Base-by-base conservation (phyloP, 2,113 vertebrate genomes). In the Spilogale gracilis region DNA sequence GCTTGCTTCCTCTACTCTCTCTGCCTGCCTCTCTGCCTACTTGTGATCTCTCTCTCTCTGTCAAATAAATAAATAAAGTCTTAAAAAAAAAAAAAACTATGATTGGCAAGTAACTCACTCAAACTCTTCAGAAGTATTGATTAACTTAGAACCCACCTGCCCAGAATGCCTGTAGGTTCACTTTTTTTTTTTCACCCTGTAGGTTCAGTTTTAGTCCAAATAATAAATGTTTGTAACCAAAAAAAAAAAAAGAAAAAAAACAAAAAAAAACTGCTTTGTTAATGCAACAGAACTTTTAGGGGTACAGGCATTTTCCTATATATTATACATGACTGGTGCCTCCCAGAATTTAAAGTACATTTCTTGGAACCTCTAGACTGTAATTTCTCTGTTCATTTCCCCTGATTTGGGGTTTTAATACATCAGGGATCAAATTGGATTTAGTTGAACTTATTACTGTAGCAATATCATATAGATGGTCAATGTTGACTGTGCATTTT, bases 151-250 rank as follows among this genome's bases (percentile, higher is more conserved):
- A 45, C 3, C 14, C 23, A 20, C 23, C 43, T 88, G 3, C 10
- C 4, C 16, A 81, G 20, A 80, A 85, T 76, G 30, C 13, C 63
- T 74, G 0, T 14, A 48, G 32, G 38, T 92, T 96, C 81, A 94
- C 3, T 94, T 94, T 83, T 93, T 11, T 54, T 54, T 54, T 54
- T 21, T 60, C 9, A 74, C 38, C 38, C 38, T 38, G 0, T 18
- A 48, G 32, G 27, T 92, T 96, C 78, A 94, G 7, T 94, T 91
- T 84, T 94, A 83, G 73, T 67, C 18, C 23, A 92, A 56, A 80
- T 67, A 86, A 79, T 45, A 14, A 74, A 96, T 21, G 2, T 45
- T 94, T 74, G 2, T 63, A 95, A 88, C 11, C 6, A 48, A 92
- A 86, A 48, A n/a, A 92, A 86, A 48, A n/a, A 38, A 38, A 38